Base-by-base conservation (phyloP, 2,113 vertebrate species). In the Nothoprocta pentlandii region DNA sequence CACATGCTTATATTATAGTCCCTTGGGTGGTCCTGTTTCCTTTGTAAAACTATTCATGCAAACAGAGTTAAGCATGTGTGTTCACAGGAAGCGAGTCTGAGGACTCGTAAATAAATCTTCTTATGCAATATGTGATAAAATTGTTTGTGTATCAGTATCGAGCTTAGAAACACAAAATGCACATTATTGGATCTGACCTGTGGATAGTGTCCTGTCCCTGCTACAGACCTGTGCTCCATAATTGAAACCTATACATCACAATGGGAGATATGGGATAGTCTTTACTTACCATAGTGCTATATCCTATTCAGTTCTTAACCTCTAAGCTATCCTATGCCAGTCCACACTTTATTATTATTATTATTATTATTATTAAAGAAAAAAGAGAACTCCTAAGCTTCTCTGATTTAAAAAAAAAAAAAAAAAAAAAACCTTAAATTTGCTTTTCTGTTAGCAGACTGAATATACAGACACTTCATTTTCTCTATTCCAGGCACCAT, bases 41-140 rank as follows among this genome's bases (percentile, higher is more conserved):
- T 51, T 80, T 91, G 90, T 75, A 23, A 89, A 89, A 76, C 41
- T 89, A 87, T 39, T 93, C 78, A 87, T 59, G 63, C 44, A 92
- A 91, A 83, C 25, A 74, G 21, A 93, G 39, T 81, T 86, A 84
- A 90, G 82, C 66, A 73, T 81, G 69, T 92, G 77, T 94, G 77
- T 44, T 93, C 80, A 86, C 68, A 93, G 93, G 92, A 96, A 95
- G 66, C 70, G 66, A 79, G 25, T n/a, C 25, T 87, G 53, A 92
- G 44, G 34, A 67, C 76, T 90, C 79, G 78, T 85, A 94, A 95
- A 85, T 91, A 95, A 96, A 93, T 83, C 73, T 53, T 63, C 63
- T 95, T 95, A 95, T 80, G 85, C 92, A 95, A 91, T 86, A 95
- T 94, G 94, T 92, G 95, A 95, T 96, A 95, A 95, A 91, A 58